These are phyloP conservation scores for Oplegnathus fasciatus DNA, from an alignment of 2,113 vertebrate genomes.

Conservation along the genomic window DNA sequence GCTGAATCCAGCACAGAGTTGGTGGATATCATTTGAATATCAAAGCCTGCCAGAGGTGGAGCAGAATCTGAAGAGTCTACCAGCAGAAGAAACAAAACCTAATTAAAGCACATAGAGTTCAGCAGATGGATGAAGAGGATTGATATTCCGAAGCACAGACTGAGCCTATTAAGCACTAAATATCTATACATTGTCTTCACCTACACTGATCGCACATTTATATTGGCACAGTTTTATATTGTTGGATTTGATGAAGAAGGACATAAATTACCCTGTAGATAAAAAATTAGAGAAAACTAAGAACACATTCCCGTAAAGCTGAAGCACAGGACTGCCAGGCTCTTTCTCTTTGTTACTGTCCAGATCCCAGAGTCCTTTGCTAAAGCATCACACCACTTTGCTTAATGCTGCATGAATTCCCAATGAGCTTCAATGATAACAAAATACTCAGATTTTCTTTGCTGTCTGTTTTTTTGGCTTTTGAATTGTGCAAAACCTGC, in stretches of 20 bases:
- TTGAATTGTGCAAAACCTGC: background rate
- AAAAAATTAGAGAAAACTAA: background rate
- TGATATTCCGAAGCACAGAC: background rate
- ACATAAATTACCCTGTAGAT: background rate
- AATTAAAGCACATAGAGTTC: conserved; percentile 65
- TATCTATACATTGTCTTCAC: background rate
- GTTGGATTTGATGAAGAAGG: background rate
- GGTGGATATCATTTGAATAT: conserved; percentile 77
- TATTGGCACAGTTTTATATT: background rate
- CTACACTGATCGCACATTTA: background rate
- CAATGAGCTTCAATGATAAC: background rate
- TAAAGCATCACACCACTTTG: background rate
- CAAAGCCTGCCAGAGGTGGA: conserved; percentile 65
- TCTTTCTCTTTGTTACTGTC: conserved; percentile 12
- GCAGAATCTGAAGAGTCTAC: conserved; percentile 49
- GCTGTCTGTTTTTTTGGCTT: background rate
- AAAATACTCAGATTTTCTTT: conserved; percentile 2
- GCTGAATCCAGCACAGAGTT: conserved; percentile 42
- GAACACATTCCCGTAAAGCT: background rate
- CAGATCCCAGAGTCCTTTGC: background rate
- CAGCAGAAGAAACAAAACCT: conserved; percentile 67
- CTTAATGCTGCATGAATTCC: background rate
- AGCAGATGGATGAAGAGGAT: conserved; percentile 30
- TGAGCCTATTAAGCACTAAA: background rate
- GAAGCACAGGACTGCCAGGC: background rate